Base-by-base conservation (phyloP, 2,113 vertebrate species). In the Lycaon pictus region DNA sequence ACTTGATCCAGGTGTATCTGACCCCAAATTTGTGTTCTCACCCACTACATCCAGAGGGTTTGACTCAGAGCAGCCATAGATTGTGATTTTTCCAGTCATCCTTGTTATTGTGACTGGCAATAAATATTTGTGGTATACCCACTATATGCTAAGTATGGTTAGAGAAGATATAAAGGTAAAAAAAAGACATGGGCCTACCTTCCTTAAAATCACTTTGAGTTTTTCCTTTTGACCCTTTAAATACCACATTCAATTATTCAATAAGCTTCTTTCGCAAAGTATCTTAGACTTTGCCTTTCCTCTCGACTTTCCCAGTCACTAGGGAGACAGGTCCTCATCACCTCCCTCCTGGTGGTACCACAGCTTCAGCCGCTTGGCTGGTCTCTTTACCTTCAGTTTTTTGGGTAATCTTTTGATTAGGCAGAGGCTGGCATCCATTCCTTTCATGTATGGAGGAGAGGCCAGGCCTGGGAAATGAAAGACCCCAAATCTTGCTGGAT, bases 251-350 rank as follows among this genome's bases (percentile, higher is more conserved):
- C 37, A 79, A 4, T 74, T 48, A 51, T 83, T 58, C 86, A 55
- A 29, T 27, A 74, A 65, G 7, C 19, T 83, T 69, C 48, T 48
- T 90, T 71, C 53, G 76, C 12, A 56, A 76, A 29, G 5, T 37
- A 27, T 55, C 62, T 19, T 2, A 62, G 32, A 95, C 11, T 65
- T 32, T 3, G 20, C 22, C 15, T 3, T 79, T 72, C 67, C 11
- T 87, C 19, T 67, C 23, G 48, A 88, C 25, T 63, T 27, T 55
- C 69, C 12, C 9, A 2, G 12, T 55, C 25, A 3, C 13, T 9
- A 60, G 27, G 25, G 6, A 29, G 3, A 2, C 2, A 32, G 0
- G 9, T 19, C n/a, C 7, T 51, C 19, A 53, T 2, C 53, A 17
- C 22, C 7, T 11, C 20, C 13, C 11, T 12, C 17, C 69, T 60